These are phyloP conservation scores for Chiloscyllium plagiosum DNA, from an alignment of 2,113 vertebrate genomes.

Conservation along the genomic window DNA sequence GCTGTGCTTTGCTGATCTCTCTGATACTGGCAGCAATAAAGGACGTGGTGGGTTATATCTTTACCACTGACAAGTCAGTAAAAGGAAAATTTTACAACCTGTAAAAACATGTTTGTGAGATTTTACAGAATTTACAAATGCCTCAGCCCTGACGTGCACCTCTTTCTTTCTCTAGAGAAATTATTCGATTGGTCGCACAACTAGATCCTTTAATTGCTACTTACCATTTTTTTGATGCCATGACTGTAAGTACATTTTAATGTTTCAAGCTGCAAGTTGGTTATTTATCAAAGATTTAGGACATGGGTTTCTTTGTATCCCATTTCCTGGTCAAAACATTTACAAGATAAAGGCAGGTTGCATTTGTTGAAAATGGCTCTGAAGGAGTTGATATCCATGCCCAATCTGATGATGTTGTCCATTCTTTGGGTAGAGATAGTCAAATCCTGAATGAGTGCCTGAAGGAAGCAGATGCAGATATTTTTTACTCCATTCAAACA, in stretches of 20 bases:
- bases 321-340: background rate
- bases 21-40: conserved; percentile 59
- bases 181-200: background rate
- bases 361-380: background rate
- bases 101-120: background rate
- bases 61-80: conserved; percentile 74
- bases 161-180: background rate
- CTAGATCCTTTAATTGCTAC: background rate
- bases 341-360: background rate
- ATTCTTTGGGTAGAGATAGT: too few species aligned
- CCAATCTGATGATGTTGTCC: too few species aligned
- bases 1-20: conserved; percentile 52
- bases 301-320: background rate
- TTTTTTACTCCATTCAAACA: too few species aligned
- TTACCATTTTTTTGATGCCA: background rate
- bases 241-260: background rate
- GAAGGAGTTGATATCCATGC: too few species aligned
- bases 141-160: background rate
- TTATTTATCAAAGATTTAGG: background rate
- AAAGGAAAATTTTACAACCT: background rate
- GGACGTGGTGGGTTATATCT: conserved; percentile 66
- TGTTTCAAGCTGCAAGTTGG: background rate
- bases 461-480: too few species aligned
- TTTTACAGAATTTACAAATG: background rate
- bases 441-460: too few species aligned